phyloP scores from a whole-genome alignment of 1,140 invertebrate genomes.

The Orchesella cincta region DNA sequence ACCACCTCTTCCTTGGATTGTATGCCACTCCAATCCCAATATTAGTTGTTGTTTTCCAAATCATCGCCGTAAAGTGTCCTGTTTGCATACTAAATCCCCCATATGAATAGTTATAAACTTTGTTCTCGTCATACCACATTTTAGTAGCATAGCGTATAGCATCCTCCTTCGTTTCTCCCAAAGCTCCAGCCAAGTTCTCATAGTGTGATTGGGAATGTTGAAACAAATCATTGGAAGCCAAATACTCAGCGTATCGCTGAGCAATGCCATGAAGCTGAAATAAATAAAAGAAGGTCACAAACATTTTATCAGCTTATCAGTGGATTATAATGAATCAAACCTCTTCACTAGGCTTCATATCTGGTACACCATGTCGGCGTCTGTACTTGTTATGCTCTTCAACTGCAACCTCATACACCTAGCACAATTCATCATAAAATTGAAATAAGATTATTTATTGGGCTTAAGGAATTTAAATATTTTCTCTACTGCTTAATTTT shows the following conservation, averaged over 20 bases:
- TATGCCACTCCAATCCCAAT: constrained; percentile 29
- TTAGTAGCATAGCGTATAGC: not conserved
- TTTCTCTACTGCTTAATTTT: too few relatives aligned
- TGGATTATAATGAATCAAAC: too few relatives aligned
- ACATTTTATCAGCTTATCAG: too few relatives aligned
- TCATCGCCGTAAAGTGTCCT: constrained; percentile 35
- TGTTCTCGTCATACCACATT: constrained; percentile 20
- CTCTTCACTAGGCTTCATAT: too few relatives aligned
- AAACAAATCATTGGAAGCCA: not conserved
- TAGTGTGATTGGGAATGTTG: not conserved
- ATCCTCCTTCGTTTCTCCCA: not conserved
- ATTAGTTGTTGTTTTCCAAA: constrained; percentile 24
- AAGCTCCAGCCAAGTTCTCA: not conserved
- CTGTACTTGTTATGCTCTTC: too few relatives aligned
- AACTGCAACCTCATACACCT: too few relatives aligned
- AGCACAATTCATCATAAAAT: too few relatives aligned
- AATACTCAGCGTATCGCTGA: not conserved
- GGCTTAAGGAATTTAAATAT: too few relatives aligned
- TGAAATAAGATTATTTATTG: too few relatives aligned
- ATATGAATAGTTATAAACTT: not conserved
- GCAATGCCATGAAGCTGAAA: not conserved
- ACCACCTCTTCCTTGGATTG: constrained; percentile 50
- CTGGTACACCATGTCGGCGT: too few relatives aligned
- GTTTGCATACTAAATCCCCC: not conserved
- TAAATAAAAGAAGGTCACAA: not conserved